A percentile compares a stretch with the other conserved stretches of the same genome.
Evolutionary conservation across 1,140 invertebrate species (phyloP).

Genomic region (Eurosta solidaginis): DNA sequence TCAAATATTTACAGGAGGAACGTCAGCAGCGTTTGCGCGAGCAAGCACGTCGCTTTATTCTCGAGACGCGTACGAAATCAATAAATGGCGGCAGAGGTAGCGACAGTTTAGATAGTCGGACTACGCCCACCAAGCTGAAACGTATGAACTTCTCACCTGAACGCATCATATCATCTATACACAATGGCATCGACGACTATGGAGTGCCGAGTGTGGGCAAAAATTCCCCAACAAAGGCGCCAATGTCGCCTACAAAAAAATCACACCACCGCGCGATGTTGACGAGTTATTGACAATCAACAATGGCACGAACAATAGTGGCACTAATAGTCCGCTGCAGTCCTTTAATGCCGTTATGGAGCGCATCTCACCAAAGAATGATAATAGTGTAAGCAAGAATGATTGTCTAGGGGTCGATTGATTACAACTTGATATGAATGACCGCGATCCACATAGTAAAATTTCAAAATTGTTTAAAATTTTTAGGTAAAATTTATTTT

Average conservation of each 20-base stretch:
- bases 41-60: constrained; percentile 85
- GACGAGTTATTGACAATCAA: constrained; percentile 35
- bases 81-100: constrained; percentile 51
- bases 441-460: no score
- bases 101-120: constrained; percentile 53
- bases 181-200: constrained; percentile 45
- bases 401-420: constrained; percentile 41
- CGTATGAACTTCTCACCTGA: constrained; percentile 52
- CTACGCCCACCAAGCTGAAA: constrained; percentile 50
- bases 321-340: constrained; percentile 65
- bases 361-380: constrained; percentile 63
- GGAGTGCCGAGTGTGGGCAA: constrained; percentile 12
- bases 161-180: constrained; percentile 56
- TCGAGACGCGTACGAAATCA: constrained; percentile 76
- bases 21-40: constrained; percentile 83
- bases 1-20: constrained; percentile 69
- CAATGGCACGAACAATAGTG: constrained; percentile 57
- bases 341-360: constrained; percentile 74
- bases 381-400: constrained; percentile 61
- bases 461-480: no score
- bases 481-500: no score
- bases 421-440: no score
- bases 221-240: constrained; percentile 25
- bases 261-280: constrained; percentile 43
- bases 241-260: constrained; percentile 43